Evolutionary conservation across 2,113 vertebrate species (phyloP).

Genomic region (Brachyhypopomus gauderio): DNA sequence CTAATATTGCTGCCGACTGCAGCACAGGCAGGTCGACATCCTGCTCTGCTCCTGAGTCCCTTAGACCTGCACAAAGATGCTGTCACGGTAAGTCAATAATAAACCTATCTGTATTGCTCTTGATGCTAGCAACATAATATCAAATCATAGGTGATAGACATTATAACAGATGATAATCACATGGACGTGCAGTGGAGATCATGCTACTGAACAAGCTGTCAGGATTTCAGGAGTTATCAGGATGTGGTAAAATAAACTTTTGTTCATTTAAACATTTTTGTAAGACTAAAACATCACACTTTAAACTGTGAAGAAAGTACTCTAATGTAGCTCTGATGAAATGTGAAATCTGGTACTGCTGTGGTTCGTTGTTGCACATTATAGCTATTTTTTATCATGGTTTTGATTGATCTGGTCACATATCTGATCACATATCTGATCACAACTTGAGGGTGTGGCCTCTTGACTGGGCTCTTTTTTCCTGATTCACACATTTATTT

Average conservation of each 20-base stretch:
- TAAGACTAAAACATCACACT: not conserved
- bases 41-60: constrained; percentile 54
- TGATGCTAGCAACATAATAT: constrained; percentile 14
- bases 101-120: constrained; percentile 4
- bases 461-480: not conserved
- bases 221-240: not conserved
- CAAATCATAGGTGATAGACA: not conserved
- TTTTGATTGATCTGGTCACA: not conserved
- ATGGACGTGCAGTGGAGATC: not conserved
- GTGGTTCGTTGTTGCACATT: not conserved
- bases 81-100: constrained; percentile 61
- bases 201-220: no score
- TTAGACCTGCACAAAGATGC: constrained; percentile 59
- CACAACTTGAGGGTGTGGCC: not conserved
- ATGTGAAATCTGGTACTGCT: not conserved
- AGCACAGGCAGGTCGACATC: constrained; percentile 62
- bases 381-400: not conserved
- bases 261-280: not conserved
- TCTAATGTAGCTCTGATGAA: not conserved
- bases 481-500: not conserved
- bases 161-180: not conserved
- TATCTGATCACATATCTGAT: not conserved
- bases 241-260: not conserved
- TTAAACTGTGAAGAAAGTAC: not conserved
- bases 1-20: constrained; percentile 60